phyloP scores from a whole-genome alignment of 2,888 invertebrate species.

The Drosophila cracens region DNA sequence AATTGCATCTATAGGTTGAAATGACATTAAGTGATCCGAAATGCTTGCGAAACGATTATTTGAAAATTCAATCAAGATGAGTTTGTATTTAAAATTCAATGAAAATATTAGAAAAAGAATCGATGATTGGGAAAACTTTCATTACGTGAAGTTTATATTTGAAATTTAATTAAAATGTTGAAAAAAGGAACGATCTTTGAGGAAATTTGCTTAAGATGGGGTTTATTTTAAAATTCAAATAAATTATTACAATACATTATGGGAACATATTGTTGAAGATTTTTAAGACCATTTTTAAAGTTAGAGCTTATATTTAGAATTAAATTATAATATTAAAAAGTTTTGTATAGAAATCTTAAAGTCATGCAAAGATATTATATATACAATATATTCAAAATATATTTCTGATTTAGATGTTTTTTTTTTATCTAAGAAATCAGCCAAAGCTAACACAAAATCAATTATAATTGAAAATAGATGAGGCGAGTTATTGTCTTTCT shows the following conservation, averaged over 20 bases:
- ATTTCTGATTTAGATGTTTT: background rate
- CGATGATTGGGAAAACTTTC: background rate
- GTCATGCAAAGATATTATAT: background rate
- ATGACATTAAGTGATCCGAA: background rate
- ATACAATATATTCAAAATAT: background rate
- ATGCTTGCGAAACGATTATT: background rate
- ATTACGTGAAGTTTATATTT: background rate
- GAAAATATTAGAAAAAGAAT: background rate
- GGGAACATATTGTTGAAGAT: background rate
- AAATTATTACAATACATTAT: background rate
- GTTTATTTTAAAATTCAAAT: background rate
- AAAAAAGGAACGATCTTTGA: background rate
- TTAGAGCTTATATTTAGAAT: background rate
- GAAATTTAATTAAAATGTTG: background rate
- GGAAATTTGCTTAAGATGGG: background rate
- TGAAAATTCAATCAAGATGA: background rate
- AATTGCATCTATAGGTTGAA: slow-evolving; percentile 5
- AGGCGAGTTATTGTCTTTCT: background rate
- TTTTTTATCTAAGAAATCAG: background rate
- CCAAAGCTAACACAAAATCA: background rate
- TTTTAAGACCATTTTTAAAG: too few species aligned
- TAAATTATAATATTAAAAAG: background rate
- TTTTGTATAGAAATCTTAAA: background rate
- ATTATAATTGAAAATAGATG: background rate
- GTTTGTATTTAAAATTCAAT: background rate